A percentile compares a stretch with the other conserved stretches of the same genome.
Conservation (phyloP, 2,113 vertebrate genomes). For the Sylvietta virens region DNA sequence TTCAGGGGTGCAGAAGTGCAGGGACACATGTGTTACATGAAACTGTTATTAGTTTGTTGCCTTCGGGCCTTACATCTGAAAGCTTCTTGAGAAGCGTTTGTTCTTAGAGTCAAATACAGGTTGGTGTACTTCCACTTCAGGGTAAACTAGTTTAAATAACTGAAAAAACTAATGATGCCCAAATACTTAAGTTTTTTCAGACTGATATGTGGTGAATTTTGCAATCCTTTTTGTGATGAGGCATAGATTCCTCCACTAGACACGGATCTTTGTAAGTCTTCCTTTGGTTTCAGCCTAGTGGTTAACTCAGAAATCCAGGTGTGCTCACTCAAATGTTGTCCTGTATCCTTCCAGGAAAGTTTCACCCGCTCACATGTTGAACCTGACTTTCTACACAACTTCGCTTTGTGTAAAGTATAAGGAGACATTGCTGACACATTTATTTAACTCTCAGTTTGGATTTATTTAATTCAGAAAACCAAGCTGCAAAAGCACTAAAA, state of each 20-base stretch:
- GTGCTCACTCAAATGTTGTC: not conserved
- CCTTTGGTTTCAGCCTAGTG: not conserved
- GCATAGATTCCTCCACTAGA: not conserved
- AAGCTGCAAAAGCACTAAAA: not conserved
- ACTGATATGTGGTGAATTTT: not conserved
- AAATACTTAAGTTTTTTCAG: not conserved
- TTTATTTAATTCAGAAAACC: not conserved
- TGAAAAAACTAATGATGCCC: not conserved
- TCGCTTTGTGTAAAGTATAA: rapidly evolving
- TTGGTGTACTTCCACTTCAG: not conserved
- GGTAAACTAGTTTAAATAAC: not conserved
- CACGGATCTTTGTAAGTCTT: not conserved
- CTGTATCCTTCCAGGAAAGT: not conserved
- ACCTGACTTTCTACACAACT: not conserved
- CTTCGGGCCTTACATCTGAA: not conserved
- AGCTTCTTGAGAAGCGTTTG: not conserved
- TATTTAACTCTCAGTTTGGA: not conserved
- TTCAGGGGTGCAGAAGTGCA: not conserved
- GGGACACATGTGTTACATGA: not conserved
- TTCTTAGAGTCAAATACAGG: not conserved
- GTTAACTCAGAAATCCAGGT: not conserved
- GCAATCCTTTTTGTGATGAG: not conserved
- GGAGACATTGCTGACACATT: not conserved
- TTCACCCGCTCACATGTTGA: rapidly evolving
- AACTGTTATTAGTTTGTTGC: not conserved